phyloP scores from a whole-genome alignment of 1,140 invertebrate species.

The Zophobas atratus region DNA sequence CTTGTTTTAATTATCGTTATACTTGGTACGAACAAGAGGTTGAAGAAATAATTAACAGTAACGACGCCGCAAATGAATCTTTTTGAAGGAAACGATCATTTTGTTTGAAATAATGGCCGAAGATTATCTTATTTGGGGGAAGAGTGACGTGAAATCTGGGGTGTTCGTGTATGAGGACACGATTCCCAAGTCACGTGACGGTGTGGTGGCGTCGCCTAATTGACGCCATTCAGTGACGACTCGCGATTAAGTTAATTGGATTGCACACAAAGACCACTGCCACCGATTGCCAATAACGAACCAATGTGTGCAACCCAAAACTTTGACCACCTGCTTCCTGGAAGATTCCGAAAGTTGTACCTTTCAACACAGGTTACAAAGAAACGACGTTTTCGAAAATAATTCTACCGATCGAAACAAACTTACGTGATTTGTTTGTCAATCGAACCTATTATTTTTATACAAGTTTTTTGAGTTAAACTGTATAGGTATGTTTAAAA shows the following conservation, averaged over 20 bases:
- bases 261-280: slow-evolving; percentile 60
- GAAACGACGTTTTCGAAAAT: not conserved
- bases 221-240: slow-evolving; percentile 61
- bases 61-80: slow-evolving; percentile 3
- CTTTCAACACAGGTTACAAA: not conserved
- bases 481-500: too few species aligned
- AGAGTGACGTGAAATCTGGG: slow-evolving; percentile 5
- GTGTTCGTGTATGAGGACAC: slow-evolving; percentile 32
- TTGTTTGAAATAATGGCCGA: slow-evolving; percentile 14
- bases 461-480: too few species aligned
- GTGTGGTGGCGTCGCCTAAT: slow-evolving; percentile 59
- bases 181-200: slow-evolving; percentile 49
- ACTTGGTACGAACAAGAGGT: slow-evolving; percentile 2
- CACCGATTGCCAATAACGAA: slow-evolving; percentile 59
- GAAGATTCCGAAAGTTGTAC: not conserved
- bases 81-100: slow-evolving; percentile 2
- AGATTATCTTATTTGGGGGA: slow-evolving; percentile 32
- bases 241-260: slow-evolving; percentile 62
- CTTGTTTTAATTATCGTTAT: slow-evolving; percentile 28
- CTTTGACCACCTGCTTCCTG: slow-evolving; percentile 20
- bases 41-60: slow-evolving; percentile 23
- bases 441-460: too few species aligned
- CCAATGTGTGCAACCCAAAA: slow-evolving; percentile 47
- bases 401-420: not conserved
- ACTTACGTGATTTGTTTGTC: too few species aligned